phyloP scores from a whole-genome alignment of 1,140 invertebrate genomes.

The Orchesella cincta region DNA sequence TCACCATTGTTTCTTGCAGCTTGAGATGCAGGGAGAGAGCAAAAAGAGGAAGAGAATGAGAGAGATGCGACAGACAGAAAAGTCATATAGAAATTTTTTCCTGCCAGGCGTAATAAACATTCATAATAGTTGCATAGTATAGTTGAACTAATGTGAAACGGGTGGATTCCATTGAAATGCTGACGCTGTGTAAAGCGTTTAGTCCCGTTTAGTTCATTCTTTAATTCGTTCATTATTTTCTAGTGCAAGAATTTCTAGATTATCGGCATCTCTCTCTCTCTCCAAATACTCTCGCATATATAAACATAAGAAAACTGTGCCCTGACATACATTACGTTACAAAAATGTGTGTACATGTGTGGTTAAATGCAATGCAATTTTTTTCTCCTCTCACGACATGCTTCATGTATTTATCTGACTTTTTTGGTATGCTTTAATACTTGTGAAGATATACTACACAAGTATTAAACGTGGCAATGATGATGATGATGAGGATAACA shows the following conservation, averaged over 20 bases:
- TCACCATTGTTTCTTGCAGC: neutral
- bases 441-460: neutral
- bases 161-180: conserved; percentile 23
- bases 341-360: no score
- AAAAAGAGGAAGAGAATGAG: neutral
- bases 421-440: no score
- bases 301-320: no score
- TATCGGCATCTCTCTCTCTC: no score
- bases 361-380: no score
- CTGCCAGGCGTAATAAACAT: conserved; percentile 22
- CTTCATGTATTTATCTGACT: no score
- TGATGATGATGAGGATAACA: neutral
- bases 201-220: conserved; percentile 24
- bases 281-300: no score
- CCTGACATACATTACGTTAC: no score
- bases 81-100: neutral
- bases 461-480: neutral
- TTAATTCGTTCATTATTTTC: neutral
- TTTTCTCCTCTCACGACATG: no score
- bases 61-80: neutral
- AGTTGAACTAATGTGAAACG: conserved; percentile 13
- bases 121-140: neutral
- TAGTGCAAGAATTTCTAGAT: no score
- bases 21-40: neutral
- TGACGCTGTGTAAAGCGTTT: conserved; percentile 1